Evolutionary conservation across 1,140 invertebrate species (phyloP).

Genomic region (Trichogramma pretiosum): DNA sequence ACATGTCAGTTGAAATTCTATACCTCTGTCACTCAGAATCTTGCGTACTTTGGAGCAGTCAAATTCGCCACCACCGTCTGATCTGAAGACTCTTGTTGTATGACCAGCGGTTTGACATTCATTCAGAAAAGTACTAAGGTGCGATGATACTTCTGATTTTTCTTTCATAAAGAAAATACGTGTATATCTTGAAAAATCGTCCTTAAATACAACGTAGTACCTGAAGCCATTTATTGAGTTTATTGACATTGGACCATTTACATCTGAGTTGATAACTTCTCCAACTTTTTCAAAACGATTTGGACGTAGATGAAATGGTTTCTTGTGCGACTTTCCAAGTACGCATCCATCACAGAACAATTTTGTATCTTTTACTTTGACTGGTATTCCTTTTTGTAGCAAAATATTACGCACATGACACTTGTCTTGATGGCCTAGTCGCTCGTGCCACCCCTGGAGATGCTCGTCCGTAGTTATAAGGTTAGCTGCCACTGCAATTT

Average conservation of each 20-base stretch:
- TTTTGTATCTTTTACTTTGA: conserved; percentile 10
- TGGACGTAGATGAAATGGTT: conserved; percentile 22
- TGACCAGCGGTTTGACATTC: no score
- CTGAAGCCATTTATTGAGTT: conserved; percentile 26
- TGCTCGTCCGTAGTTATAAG: conserved; percentile 13
- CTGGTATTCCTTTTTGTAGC: conserved; percentile 7
- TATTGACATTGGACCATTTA: conserved; percentile 25
- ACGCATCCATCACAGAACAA: conserved; percentile 33
- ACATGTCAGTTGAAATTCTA: conserved; percentile 14
- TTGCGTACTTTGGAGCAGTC: conserved; percentile 15
- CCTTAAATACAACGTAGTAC: conserved; percentile 38
- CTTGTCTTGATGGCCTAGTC: conserved; percentile 22
- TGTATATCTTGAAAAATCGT: conserved; percentile 36
- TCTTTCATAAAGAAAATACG: conserved; percentile 30
- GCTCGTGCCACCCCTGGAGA: conserved; percentile 19
- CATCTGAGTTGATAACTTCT: conserved; percentile 34
- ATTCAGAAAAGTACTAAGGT: conserved; percentile 25
- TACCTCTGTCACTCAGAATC: conserved; percentile 4
- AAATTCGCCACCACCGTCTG: conserved; percentile 25
- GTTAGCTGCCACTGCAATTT: not conserved
- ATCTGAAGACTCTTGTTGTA: conserved; percentile 13
- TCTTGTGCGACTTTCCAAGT: conserved; percentile 16
- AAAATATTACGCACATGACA: conserved; percentile 18
- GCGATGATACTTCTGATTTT: conserved; percentile 28
- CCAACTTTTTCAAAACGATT: conserved; percentile 22